Percentiles rank a stretch among this genome's conserved stretches.
Conservation (phyloP, 1,140 invertebrate species). For the Cydia pomonella region DNA sequence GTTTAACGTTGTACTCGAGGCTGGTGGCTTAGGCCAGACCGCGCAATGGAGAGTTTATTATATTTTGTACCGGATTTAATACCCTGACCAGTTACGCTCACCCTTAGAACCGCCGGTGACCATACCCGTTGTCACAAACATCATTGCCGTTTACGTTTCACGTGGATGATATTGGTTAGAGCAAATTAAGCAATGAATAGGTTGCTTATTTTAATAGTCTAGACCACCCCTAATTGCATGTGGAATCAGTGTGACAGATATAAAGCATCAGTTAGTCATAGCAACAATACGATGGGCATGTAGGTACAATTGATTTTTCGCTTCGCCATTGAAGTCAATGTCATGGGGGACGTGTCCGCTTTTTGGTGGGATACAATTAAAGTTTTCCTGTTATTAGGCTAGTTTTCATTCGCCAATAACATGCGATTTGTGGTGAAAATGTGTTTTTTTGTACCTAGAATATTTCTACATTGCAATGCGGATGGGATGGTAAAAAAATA, state of each 20-base stretch:
- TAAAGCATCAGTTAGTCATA: constrained; percentile 50
- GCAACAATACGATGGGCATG: constrained; percentile 56
- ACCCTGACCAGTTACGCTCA: too few relatives aligned
- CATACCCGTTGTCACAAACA: background rate
- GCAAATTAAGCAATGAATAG: constrained; percentile 43
- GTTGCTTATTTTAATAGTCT: background rate
- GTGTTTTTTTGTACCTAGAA: too few relatives aligned
- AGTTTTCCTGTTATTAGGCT: background rate
- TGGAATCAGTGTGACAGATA: constrained; percentile 44
- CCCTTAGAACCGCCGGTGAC: too few relatives aligned
- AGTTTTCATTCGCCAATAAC: background rate
- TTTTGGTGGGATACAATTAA: constrained; percentile 42
- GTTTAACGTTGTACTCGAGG: background rate
- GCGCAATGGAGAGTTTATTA: constrained; percentile 40
- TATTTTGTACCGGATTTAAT: background rate
- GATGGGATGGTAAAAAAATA: too few relatives aligned
- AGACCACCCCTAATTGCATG: constrained; percentile 37
- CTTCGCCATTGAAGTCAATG: constrained; percentile 42
- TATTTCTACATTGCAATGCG: too few relatives aligned
- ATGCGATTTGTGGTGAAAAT: background rate
- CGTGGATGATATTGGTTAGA: background rate
- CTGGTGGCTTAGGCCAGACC: constrained; percentile 25
- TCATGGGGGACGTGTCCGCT: constrained; percentile 35
- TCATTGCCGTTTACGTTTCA: background rate
- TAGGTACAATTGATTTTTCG: constrained; percentile 58